These are phyloP conservation scores for Ptychobarbus kaznakovi DNA, from an alignment of 2,797 vertebrate species.

Conservation along the genomic window DNA sequence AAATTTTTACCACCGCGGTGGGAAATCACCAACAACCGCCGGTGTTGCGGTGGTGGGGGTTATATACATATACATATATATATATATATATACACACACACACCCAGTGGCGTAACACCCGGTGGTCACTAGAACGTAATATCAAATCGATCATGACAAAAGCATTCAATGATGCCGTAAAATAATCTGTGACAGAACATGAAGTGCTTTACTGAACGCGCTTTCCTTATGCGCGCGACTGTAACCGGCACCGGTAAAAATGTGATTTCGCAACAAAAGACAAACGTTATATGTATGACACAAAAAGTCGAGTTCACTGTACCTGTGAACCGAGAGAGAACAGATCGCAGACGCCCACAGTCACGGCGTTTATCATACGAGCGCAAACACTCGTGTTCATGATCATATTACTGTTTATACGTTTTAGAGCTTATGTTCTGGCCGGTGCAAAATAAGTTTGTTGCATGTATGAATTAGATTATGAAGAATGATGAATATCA, in stretches of 20 bases:
- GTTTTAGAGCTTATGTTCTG: neutral
- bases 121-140: too few relatives aligned
- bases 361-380: neutral
- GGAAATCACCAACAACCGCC: neutral
- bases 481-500: too few relatives aligned
- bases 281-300: neutral
- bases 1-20: neutral
- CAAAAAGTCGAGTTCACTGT: neutral
- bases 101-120: too few relatives aligned
- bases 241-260: neutral
- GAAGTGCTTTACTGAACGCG: neutral
- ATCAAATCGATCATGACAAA: too few relatives aligned
- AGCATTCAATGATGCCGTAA: too few relatives aligned
- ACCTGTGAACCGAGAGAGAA: neutral
- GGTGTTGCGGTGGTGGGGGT: neutral
- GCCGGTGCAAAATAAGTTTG: neutral
- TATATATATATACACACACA: too few relatives aligned
- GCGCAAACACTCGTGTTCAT: neutral
- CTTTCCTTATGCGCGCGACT: neutral
- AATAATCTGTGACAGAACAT: neutral
- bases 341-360: neutral
- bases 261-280: neutral
- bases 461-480: neutral
- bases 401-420: neutral
- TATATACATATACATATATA: too few relatives aligned